phyloP scores from a whole-genome alignment of 1,140 invertebrate species.

The Drosophila arizonae region DNA sequence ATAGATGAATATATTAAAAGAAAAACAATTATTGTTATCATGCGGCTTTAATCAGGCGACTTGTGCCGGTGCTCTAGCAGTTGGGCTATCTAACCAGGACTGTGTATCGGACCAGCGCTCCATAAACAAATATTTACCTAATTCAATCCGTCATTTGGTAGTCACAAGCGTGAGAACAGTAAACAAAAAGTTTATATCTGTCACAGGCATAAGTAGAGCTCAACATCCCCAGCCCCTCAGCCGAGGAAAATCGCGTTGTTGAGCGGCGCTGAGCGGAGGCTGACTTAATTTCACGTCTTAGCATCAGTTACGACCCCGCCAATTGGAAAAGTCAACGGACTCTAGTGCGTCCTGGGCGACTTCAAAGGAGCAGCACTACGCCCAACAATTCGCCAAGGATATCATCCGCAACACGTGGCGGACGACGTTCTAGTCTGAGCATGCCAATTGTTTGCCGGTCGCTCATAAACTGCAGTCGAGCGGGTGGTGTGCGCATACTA shows the following conservation, averaged over 20 bases:
- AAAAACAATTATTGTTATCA: conserved; percentile 78
- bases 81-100: conserved; percentile 77
- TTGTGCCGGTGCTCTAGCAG: conserved; percentile 33
- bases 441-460: conserved; percentile 48
- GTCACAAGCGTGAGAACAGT: conserved; percentile 83
- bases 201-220: conserved; percentile 34
- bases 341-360: conserved; percentile 42
- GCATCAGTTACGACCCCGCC: conserved; percentile 42
- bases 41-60: conserved; percentile 58
- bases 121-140: conserved; percentile 78
- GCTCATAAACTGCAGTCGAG: conserved; percentile 56
- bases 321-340: conserved; percentile 61
- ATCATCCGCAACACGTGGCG: conserved; percentile 75
- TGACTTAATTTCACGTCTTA: conserved; percentile 60
- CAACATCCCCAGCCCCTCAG: conserved; percentile 11
- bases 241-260: neutral
- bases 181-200: conserved; percentile 65
- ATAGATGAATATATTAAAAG: conserved; percentile 74
- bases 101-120: conserved; percentile 57
- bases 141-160: conserved; percentile 83
- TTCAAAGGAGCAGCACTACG: conserved; percentile 46
- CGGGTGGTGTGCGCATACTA: conserved; percentile 10
- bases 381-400: conserved; percentile 54
- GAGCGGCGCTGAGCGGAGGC: conserved; percentile 29
- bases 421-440: conserved; percentile 27